A percentile compares a stretch with the other conserved stretches of the same genome.
Conservation (phyloP, 1,140 invertebrate species). For the Vollenhovia emeryi region DNA sequence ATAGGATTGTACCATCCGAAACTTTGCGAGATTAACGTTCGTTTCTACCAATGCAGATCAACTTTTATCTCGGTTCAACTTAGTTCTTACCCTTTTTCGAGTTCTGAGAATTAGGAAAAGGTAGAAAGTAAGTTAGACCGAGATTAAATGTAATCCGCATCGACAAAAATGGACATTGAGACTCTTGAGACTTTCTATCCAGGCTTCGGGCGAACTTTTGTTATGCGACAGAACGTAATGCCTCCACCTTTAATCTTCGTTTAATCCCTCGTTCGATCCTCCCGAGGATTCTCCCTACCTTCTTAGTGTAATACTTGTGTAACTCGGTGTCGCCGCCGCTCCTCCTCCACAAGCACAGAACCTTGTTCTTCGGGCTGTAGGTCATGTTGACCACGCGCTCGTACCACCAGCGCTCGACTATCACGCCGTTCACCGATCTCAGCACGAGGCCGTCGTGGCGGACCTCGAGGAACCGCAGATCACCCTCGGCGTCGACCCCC, state of each 20-base stretch:
- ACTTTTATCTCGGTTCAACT: not conserved
- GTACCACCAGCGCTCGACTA: constrained; percentile 99
- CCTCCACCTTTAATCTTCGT: not conserved
- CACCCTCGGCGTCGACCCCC: constrained; percentile 95
- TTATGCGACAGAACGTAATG: not conserved
- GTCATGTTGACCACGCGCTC: constrained; percentile 99
- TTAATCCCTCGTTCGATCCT: not conserved
- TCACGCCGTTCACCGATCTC: constrained; percentile 96
- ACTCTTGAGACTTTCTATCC: not conserved
- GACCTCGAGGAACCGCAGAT: constrained; percentile 98
- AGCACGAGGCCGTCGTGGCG: constrained; percentile 98
- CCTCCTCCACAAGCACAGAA: constrained; percentile 97
- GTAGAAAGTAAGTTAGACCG: not conserved
- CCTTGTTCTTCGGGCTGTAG: constrained; percentile 98
- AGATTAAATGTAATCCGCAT: not conserved
- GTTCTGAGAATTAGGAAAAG: not conserved
- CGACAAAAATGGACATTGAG: not conserved
- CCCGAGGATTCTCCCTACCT: constrained; percentile 87
- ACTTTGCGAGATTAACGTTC: no score
- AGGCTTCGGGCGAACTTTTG: not conserved
- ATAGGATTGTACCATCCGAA: no score
- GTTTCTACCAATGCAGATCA: not conserved
- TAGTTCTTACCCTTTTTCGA: not conserved
- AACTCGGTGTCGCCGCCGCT: constrained; percentile 96
- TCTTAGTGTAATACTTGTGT: constrained; percentile 99